These are phyloP conservation scores for Macaca mulatta DNA, from an alignment of 2,113 vertebrate genomes.

Conservation along the genomic window DNA sequence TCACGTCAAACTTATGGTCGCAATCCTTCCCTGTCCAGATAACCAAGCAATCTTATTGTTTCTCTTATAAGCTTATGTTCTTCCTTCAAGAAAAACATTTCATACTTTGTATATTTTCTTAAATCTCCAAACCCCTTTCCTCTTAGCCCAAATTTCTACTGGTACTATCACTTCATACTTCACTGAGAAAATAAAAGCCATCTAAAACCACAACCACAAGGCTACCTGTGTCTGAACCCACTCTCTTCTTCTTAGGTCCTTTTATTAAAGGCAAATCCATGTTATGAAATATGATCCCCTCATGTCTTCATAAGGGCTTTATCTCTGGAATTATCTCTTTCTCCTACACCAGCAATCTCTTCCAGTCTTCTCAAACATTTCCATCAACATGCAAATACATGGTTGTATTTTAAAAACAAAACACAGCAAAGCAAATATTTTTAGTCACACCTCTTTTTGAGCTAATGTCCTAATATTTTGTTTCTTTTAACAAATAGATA, in stretches of 20 bases:
- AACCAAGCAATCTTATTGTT: background rate
- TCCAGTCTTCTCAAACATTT: background rate
- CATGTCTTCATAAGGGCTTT: background rate
- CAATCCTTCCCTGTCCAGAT: background rate
- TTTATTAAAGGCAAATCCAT: background rate
- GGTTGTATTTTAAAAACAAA: background rate
- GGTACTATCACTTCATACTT: constrained; percentile 11
- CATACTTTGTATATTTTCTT: background rate
- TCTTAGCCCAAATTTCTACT: background rate
- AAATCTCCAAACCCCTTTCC: background rate
- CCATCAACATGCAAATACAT: background rate
- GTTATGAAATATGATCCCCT: background rate
- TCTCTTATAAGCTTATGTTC: background rate
- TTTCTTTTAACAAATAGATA: background rate
- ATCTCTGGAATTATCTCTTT: background rate
- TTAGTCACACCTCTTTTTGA: background rate
- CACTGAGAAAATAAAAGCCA: constrained; percentile 6
- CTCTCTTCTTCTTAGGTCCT: background rate
- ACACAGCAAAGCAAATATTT: background rate
- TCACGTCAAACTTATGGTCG: background rate
- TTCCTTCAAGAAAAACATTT: background rate
- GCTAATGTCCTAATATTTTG: background rate
- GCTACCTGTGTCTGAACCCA: background rate
- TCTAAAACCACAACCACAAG: background rate
- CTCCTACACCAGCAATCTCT: background rate